Base-by-base conservation (phyloP, 1,140 invertebrate genomes). In the Pachyrhynchus sulphureomaculatus region DNA sequence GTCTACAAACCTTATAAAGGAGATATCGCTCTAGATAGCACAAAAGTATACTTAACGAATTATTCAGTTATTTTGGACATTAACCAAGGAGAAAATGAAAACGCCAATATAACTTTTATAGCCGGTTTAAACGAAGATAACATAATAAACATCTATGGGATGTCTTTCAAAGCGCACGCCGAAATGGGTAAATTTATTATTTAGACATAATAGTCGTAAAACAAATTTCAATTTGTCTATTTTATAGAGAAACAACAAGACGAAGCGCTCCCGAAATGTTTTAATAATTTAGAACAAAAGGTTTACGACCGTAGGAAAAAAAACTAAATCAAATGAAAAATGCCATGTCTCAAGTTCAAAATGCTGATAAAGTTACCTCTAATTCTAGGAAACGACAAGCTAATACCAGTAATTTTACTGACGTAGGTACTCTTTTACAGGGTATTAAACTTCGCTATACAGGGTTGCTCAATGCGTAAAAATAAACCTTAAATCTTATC, bases 141-240 rank as follows among this genome's bases (percentile, higher is more conserved):
- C 32, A 34, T 41, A 45, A 54, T 66, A 49, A 59, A 64, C 54
- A 55, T 66, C 48, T 56, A 56, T 39, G 44, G 13, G 9, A 56
- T 56, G 47, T 32, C 44, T 56, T 49, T 63, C 34, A 54, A 39
- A 36, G 47, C 34, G 21, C 23, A 44, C 21, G 23, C 34, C 21
- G 61, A 57, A 63, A 63, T 56, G 33, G 61, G 61, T 63, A 60
- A 51, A 60, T 52, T 60, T 60, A 52, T 60, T 60, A 60, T 60
- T 60, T 60, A 60, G 47, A 60, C 33, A 52, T 51, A 57, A 42
- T 6, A 49, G 18, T 51, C 45, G 53, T 56, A 56, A 51, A 41
- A 51, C 34, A 39, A 63, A 55, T 51, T 63, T 51, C 45, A 56
- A 56, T 56, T 57, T 63, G 26, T 52, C 45, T 63, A 45, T 49